Base-by-base conservation (phyloP, 2,113 vertebrate genomes). In the Calidris pugnax region DNA sequence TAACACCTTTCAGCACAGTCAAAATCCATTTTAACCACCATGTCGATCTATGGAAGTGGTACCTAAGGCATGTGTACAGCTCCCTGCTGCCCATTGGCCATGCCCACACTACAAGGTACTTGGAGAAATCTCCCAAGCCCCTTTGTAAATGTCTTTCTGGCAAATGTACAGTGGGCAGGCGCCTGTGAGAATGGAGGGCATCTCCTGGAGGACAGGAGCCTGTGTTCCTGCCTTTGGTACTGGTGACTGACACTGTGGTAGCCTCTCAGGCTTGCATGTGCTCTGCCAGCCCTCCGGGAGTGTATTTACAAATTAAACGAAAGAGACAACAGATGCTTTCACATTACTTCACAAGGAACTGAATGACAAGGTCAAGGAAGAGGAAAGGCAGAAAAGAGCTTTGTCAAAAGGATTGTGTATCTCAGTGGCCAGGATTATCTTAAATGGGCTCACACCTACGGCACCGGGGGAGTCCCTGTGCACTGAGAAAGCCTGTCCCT, bases 291-390 rank as follows among this genome's bases (percentile, higher is more conserved):
- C 79, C 67, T 85, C 55, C 0, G n/a, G 62, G 69, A 90, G 14
- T 9, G 10, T 84, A 77, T 96, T 96, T 85, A 83, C 72, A 92
- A 95, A 91, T 85, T 82, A 83, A 93, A 95, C 2, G 30, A 93
- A 94, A 82, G 57, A 89, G n/a, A n/a, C 56, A 72, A 73, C 90
- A 92, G 80, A 86, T 88, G 90, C 22, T 95, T 93, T 93, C 79
- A 55, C 27, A 30, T 84, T 92, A 56, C 77, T 94, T 94, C 71
- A 67, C 39, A 59, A 87, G 27, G 30, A 96, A 67, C 26, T 77
- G 74, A 89, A 73, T 78, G 30, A 68, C 69, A 92, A 94, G 85
- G 41, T 87, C 80, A 91, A 62, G 45, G 33, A 93, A 74, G 21
- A 92, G 18, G 23, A 62, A 85, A 59, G 51, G 23, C 48, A 84